Percentiles rank a stretch among this genome's conserved stretches.
phyloP scores from a whole-genome alignment of 2,113 vertebrate genomes.

The Thamnophis sirtalis region DNA sequence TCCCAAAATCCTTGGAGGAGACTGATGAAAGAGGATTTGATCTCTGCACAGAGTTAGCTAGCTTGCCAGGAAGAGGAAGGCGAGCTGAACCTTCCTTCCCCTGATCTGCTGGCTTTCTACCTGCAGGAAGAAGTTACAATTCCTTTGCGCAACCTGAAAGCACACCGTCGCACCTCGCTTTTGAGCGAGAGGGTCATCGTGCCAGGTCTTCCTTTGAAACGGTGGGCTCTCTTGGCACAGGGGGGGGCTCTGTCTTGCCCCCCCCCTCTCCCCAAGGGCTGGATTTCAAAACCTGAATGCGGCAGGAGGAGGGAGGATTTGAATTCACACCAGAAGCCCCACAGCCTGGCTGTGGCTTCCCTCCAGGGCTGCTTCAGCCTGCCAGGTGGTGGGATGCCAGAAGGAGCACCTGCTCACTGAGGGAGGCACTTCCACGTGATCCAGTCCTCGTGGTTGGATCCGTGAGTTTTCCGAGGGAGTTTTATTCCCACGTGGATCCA shows the following conservation, averaged over 20 bases:
- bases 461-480: not conserved
- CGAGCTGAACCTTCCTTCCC: not conserved
- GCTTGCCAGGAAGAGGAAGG: not conserved
- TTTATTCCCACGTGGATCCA: not conserved
- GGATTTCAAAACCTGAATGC: not conserved
- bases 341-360: no score
- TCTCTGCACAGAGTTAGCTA: not conserved
- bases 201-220: not conserved
- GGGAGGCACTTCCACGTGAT: not conserved
- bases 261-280: not conserved
- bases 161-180: not conserved
- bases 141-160: not conserved
- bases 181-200: not conserved
- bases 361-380: not conserved
- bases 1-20: no score
- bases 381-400: constrained; percentile 12
- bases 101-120: not conserved
- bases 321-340: not conserved
- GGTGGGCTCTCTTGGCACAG: not conserved
- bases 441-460: not conserved
- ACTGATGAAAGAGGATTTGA: not conserved
- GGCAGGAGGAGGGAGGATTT: not conserved
- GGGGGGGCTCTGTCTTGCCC: not conserved
- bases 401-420: not conserved
- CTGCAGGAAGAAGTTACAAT: not conserved